A percentile compares a stretch with the other conserved stretches of the same genome.
Evolutionary conservation across 2,888 invertebrate species (phyloP).

Genomic region (Elysia crispata): DNA sequence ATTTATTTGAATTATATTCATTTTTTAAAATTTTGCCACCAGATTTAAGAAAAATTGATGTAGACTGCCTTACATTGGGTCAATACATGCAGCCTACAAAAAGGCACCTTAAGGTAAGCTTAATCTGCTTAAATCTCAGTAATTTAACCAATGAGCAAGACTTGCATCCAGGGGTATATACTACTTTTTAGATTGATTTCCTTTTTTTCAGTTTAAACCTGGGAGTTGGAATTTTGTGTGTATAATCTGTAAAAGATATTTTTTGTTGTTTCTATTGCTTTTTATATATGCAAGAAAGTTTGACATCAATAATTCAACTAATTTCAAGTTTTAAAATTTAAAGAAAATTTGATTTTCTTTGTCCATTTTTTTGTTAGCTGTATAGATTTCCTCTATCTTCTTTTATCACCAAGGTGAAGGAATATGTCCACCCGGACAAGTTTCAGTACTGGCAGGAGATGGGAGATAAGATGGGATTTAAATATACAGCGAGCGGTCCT

Average conservation of each 20-base stretch:
- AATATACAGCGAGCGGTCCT: constrained; percentile 98
- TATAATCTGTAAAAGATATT: background rate
- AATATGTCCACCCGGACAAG: constrained; percentile 97
- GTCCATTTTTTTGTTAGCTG: background rate
- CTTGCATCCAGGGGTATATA: too few relatives aligned
- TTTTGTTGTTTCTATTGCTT: too few relatives aligned
- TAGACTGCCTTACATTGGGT: constrained; percentile 97
- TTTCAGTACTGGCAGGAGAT: constrained; percentile 90
- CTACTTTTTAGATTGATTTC: too few relatives aligned
- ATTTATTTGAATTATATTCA: too few relatives aligned
- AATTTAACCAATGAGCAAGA: background rate
- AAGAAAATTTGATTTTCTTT: background rate
- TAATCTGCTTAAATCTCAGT: background rate
- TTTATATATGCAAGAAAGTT: too few relatives aligned
- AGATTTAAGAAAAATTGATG: constrained; percentile 88
- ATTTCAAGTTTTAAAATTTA: background rate
- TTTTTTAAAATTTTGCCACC: too few relatives aligned
- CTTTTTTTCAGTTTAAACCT: too few relatives aligned
- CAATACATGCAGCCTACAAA: constrained; percentile 99
- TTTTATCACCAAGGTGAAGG: constrained; percentile 81
- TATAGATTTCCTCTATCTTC: background rate
- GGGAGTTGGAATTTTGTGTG: too few relatives aligned
- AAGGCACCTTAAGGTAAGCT: constrained; percentile 87
- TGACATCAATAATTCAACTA: background rate
- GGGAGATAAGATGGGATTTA: constrained; percentile 91